These are phyloP conservation scores for Argopecten irradians DNA, from an alignment of 1,140 invertebrate genomes.

Conservation along the genomic window DNA sequence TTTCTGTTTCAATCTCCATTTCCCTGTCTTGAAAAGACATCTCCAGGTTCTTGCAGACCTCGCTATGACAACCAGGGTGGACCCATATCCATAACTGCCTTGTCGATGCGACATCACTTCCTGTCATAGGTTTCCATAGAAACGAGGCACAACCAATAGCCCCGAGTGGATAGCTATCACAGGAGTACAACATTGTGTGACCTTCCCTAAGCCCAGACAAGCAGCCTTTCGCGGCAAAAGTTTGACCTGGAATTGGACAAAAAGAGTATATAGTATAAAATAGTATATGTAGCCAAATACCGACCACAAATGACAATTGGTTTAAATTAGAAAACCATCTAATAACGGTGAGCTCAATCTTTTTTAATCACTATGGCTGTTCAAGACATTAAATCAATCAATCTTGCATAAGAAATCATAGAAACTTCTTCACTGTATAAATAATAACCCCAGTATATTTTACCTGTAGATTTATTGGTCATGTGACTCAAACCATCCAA, in stretches of 20 bases:
- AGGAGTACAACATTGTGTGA: conserved; percentile 81
- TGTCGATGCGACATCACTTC: conserved; percentile 18
- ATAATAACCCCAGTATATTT: too few relatives aligned
- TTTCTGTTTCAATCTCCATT: not conserved
- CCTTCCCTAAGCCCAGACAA: conserved; percentile 85
- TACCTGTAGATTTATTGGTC: conserved; percentile 64
- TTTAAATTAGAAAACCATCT: too few relatives aligned
- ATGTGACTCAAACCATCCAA: conserved; percentile 61
- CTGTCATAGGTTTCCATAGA: conserved; percentile 83
- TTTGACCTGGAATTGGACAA: conserved; percentile 79
- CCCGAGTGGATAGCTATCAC: conserved; percentile 82
- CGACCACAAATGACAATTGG: too few relatives aligned
- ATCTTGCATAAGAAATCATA: too few relatives aligned
- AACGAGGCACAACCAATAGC: conserved; percentile 87
- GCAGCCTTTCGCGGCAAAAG: conserved; percentile 85
- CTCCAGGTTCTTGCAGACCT: conserved; percentile 62
- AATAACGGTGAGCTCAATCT: too few relatives aligned
- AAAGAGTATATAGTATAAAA: not conserved
- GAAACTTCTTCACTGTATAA: too few relatives aligned
- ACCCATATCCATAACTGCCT: conserved; percentile 89
- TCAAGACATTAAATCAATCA: too few relatives aligned
- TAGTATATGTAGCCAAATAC: too few relatives aligned
- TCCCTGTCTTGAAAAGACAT: not conserved
- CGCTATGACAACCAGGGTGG: conserved; percentile 86
- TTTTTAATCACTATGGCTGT: too few relatives aligned